A percentile compares a stretch with the other conserved stretches of the same genome.
These are phyloP conservation scores for Eonycteris spelaea DNA, from an alignment of 2,113 vertebrate species.

Conservation along the genomic window DNA sequence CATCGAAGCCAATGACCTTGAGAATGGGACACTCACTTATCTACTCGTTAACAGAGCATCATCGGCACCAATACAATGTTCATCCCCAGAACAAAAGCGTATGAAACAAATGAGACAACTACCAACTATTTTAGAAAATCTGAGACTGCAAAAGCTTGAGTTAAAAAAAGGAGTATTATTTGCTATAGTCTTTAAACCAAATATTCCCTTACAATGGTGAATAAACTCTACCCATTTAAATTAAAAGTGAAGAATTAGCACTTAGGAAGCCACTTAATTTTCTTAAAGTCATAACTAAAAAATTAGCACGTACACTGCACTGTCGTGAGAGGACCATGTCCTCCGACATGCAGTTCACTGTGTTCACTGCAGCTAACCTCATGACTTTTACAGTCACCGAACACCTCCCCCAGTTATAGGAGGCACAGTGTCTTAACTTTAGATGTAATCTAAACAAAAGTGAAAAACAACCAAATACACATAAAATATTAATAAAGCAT, in stretches of 20 bases:
- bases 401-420: neutral
- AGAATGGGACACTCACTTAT: slow-evolving; percentile 78
- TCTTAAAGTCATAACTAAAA: slow-evolving; percentile 27
- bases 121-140: neutral
- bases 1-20: slow-evolving; percentile 60
- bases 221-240: neutral
- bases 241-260: neutral
- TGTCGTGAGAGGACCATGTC: neutral
- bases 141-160: neutral
- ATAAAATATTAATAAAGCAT: neutral
- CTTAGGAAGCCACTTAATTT: neutral
- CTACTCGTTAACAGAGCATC: slow-evolving; percentile 71
- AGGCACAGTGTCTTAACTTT: too few relatives aligned
- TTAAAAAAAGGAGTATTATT: neutral
- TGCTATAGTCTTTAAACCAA: slow-evolving; percentile 16
- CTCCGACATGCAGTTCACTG: neutral
- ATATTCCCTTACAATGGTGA: neutral
- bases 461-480: slow-evolving; percentile 1
- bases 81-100: neutral
- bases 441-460: neutral
- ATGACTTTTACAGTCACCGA: neutral
- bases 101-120: slow-evolving; percentile 26
- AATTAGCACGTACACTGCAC: neutral
- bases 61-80: neutral
- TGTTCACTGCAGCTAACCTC: neutral